phyloP scores from a whole-genome alignment of 2,113 vertebrate species.

The Pterocles orientalis region DNA sequence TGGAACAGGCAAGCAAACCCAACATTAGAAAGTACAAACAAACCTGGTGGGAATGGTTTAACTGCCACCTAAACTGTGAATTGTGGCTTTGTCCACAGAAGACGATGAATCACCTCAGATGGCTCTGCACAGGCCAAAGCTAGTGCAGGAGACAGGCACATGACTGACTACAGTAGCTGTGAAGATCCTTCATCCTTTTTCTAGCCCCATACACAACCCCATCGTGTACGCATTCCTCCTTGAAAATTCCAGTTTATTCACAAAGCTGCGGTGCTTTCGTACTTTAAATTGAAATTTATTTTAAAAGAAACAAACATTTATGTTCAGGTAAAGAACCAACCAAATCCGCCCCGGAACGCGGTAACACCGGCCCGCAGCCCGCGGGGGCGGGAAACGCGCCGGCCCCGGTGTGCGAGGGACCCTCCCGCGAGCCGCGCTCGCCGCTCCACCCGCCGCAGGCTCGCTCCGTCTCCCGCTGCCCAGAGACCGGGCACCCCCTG shows the following conservation, averaged over 20 bases:
- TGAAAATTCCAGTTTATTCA: not conserved
- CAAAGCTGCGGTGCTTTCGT: accelerated
- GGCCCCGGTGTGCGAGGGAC: accelerated
- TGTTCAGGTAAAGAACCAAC: not conserved
- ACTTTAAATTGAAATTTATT: not conserved
- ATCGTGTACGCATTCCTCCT: accelerated
- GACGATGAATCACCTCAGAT: accelerated
- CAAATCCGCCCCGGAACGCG: no score
- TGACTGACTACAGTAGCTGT: accelerated
- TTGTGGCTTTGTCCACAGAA: not conserved
- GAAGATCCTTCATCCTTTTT: accelerated
- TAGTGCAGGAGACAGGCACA: accelerated
- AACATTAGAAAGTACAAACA: no score
- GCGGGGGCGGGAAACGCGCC: no score
- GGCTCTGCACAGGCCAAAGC: not conserved
- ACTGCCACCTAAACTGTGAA: accelerated
- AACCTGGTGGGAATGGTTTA: not conserved
- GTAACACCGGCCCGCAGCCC: accelerated
- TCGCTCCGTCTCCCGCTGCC: accelerated
- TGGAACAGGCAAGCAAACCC: accelerated
- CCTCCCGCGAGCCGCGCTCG: not conserved
- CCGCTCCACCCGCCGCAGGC: accelerated
- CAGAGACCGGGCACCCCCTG: not conserved
- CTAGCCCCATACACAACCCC: accelerated
- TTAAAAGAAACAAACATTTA: not conserved